phyloP scores from a whole-genome alignment of 1,140 invertebrate genomes.

The Zaprionus lachaisei region DNA sequence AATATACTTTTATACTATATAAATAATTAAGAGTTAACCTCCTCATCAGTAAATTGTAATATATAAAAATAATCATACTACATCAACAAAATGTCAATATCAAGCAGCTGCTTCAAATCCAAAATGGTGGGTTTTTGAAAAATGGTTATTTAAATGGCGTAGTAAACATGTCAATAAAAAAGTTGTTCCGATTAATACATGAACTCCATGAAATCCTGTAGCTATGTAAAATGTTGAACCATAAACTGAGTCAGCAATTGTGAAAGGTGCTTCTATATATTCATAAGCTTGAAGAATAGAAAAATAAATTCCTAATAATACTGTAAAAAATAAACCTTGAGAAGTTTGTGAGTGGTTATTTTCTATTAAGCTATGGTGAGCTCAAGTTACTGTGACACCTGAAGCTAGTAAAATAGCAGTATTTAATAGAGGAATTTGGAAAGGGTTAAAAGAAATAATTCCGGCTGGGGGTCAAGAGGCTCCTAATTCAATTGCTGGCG shows the following conservation, averaged over 20 bases:
- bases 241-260: slow-evolving; percentile 88
- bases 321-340: slow-evolving; percentile 56
- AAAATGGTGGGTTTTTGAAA: slow-evolving; percentile 53
- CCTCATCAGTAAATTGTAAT: too few relatives aligned
- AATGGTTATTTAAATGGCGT: slow-evolving; percentile 86
- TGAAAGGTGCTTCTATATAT: slow-evolving; percentile 86
- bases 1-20: too few relatives aligned
- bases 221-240: slow-evolving; percentile 89
- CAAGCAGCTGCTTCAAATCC: slow-evolving; percentile 86
- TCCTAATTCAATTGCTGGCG: slow-evolving; percentile 87
- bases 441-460: slow-evolving; percentile 87
- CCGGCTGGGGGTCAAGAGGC: slow-evolving; percentile 86
- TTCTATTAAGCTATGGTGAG: slow-evolving; percentile 86
- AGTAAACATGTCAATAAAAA: slow-evolving; percentile 87
- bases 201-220: slow-evolving; percentile 90
- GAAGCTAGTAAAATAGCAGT: too few relatives aligned
- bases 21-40: too few relatives aligned
- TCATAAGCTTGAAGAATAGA: slow-evolving; percentile 84
- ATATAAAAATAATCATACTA: too few relatives aligned
- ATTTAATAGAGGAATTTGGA: slow-evolving; percentile 79
- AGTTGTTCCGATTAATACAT: slow-evolving; percentile 89
- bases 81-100: slow-evolving; percentile 42
- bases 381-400: too few relatives aligned
- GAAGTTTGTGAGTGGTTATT: slow-evolving; percentile 84
- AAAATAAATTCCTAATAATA: slow-evolving; percentile 86